These are phyloP conservation scores for Aethes cnicana DNA, from an alignment of 2,888 invertebrate species.

Conservation along the genomic window DNA sequence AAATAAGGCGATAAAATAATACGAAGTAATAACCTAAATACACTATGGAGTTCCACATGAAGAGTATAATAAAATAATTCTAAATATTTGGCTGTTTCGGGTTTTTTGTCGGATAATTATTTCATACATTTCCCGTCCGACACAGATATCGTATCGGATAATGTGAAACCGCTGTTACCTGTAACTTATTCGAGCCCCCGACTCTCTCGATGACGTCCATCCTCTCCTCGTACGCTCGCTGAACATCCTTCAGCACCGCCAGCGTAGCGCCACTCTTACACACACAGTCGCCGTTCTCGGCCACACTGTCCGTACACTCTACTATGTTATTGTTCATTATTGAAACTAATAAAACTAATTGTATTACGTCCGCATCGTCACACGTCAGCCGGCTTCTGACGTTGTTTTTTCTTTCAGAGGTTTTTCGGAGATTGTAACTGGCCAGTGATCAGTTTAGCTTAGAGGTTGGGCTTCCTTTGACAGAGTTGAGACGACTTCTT, in stretches of 20 bases:
- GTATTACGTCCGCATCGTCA: not conserved
- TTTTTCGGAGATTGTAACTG: not conserved
- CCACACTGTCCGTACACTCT: constrained; percentile 47
- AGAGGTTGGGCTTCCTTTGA: no score
- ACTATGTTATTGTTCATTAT: constrained; percentile 42
- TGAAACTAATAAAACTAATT: not conserved
- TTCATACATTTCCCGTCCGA: no score
- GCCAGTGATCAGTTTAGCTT: no score
- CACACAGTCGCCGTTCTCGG: constrained; percentile 49
- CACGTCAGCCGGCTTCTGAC: constrained; percentile 1
- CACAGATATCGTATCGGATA: no score
- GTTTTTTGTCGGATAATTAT: no score
- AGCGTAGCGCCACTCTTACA: constrained; percentile 57
- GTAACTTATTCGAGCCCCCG: constrained; percentile 53
- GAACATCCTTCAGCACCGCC: constrained; percentile 83
- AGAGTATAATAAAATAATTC: no score
- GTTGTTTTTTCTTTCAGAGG: not conserved
- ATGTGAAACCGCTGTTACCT: constrained; percentile 42
- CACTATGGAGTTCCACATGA: no score
- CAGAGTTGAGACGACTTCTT: no score
- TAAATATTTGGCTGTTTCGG: no score
- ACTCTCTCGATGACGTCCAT: constrained; percentile 80
- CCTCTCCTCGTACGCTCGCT: constrained; percentile 83
- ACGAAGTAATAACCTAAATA: no score
- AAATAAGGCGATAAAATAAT: no score